Conservation (phyloP, 2,888 invertebrate genomes). For the Limnephilus lunatus region DNA sequence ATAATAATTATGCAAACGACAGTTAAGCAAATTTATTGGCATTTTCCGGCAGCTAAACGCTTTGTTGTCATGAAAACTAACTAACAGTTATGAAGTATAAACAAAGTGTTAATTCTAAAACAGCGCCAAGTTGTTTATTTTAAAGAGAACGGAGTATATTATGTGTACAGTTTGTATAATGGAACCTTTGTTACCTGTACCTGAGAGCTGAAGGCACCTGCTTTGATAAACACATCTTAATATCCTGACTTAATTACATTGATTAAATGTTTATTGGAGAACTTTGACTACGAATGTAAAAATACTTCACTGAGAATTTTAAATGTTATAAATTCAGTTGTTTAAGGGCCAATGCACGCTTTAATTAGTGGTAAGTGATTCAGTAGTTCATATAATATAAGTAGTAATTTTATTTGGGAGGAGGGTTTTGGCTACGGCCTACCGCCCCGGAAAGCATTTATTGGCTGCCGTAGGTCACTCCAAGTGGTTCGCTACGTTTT, state of each 20-base stretch:
- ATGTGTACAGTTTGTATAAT: neutral
- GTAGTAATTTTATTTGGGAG: no score
- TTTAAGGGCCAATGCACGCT: no score
- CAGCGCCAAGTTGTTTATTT: neutral
- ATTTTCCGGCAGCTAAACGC: constrained; percentile 39
- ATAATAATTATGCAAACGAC: constrained; percentile 33
- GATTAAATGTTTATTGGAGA: neutral
- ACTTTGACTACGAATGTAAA: neutral
- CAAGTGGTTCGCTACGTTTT: no score
- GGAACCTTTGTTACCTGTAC: neutral
- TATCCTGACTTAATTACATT: neutral
- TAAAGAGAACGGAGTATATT: neutral
- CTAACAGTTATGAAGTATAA: constrained; percentile 10
- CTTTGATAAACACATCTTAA: neutral
- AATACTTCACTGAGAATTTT: neutral
- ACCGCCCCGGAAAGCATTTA: no score
- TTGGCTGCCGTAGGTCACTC: no score
- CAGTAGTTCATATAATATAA: no score
- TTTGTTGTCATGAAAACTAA: constrained; percentile 48
- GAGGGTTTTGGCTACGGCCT: no score
- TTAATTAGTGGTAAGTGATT: no score
- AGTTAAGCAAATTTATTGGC: constrained; percentile 44
- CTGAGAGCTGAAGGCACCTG: neutral
- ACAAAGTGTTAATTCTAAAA: constrained; percentile 17
- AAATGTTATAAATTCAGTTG: no score